Percentiles rank a stretch among this genome's conserved stretches.
Conservation (phyloP, 2,888 invertebrate species). For the Ophraella communa region DNA sequence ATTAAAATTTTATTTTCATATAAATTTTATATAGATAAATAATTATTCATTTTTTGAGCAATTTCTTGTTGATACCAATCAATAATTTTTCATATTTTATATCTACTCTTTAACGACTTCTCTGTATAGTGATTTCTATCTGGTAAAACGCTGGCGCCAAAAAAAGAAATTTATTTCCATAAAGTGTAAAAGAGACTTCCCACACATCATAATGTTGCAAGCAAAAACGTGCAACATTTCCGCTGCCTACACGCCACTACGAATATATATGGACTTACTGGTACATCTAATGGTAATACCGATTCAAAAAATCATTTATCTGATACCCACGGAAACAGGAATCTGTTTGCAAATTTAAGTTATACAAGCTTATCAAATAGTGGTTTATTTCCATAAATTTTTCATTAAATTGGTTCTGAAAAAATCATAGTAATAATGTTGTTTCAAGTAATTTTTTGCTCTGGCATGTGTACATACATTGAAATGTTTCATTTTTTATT, state of each 20-base stretch:
- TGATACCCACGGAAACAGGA: slow-evolving; percentile 15
- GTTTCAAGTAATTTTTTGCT: no score
- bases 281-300: slow-evolving; percentile 24
- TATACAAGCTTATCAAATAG: not conserved
- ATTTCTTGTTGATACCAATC: no score
- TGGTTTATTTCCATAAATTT: not conserved
- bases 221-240: slow-evolving; percentile 31
- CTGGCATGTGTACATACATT: no score
- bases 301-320: not conserved
- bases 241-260: slow-evolving; percentile 31
- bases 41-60: no score
- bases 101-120: not conserved
- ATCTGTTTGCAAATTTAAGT: slow-evolving; percentile 6
- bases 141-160: slow-evolving; percentile 10
- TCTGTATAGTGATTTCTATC: not conserved
- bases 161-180: slow-evolving; percentile 19
- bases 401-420: no score
- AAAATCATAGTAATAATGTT: no score
- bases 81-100: not conserved
- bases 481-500: no score
- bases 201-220: slow-evolving; percentile 22
- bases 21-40: no score
- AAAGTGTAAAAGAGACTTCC: slow-evolving; percentile 17
- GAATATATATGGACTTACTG: slow-evolving; percentile 22
- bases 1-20: no score